Base-by-base conservation (phyloP, 2,888 invertebrate genomes). In the Pammene aurita region DNA sequence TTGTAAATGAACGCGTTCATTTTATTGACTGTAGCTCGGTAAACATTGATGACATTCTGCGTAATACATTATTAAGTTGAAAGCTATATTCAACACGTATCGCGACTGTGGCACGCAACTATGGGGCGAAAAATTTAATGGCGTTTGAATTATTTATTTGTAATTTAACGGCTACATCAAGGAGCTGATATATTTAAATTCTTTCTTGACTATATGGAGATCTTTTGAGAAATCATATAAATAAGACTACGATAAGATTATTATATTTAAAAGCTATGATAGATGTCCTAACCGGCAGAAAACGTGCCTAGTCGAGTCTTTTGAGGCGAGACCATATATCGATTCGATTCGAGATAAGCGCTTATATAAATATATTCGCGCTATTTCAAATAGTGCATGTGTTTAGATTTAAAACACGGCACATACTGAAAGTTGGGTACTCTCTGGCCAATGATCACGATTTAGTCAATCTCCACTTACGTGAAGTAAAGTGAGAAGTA, bases 1-100 rank as follows among this genome's bases (percentile, higher is more conserved):
- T 89, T 89, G 90, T 91, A 91, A 92, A 92, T 92, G 89, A 89
- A 88, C 87, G 87, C 87, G 85, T 87, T 89, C 90, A 84, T 87
- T 90, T 90, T 88, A 91, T 91, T 88, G 90, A 86, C 90, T 87
- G 84, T 85, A 81, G 81, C 82, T 76, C 71, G 73, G 69, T 57
- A 66, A 71, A 68, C 67, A 72, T 71, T 54, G 70, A 42, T 64
- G 66, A 67, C 50, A 60, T 56, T 38, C n/a, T 26, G 38, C 38
- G 38, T 57, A 57, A 58, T 58, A 42, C 58, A 41, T 66, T 58
- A 66, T 58, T 50, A 50, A 58, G 66, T 50, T 58, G 38, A 35
- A 56, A 38, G 38, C 50, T 41, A 26, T 16, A 44, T 18, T n/a
- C 50, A 48, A 18, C 35, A 50, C 50, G 41, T 26, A 48, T 38